Base-by-base conservation (phyloP, 2,113 vertebrate species). In the Piprites chloris region DNA sequence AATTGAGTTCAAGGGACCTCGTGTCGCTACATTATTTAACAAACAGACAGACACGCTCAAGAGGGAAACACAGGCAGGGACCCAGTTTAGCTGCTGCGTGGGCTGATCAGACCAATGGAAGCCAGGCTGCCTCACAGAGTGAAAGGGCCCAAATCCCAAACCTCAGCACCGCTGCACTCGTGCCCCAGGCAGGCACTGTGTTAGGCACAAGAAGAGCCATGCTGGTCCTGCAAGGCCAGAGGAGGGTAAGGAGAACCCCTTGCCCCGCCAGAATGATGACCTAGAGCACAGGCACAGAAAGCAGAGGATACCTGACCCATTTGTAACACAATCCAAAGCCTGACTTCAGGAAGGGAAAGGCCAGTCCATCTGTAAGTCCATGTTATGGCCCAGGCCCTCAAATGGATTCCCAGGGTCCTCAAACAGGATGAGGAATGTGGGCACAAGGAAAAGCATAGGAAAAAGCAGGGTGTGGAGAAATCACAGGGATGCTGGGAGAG, bases 21-120 rank as follows among this genome's bases (percentile, higher is more conserved):
- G 44, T 66, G 69, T 89, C 28, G 66, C 81, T 92, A 23, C 84
- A 91, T 91, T 95, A 96, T 97, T 96, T 95, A 96, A 91, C 84
- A 95, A 93, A 93, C 71, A 95, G 91, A 74, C 69, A 72, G 93
- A 81, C 4, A 6, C 35, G 15, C 62, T 78, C 58, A 3, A 27
- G 76, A 93, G 65, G 69, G 92, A 90, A 89, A 66, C 35, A 44
- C 73, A 85, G 68, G 69, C 85, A 74, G 56, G 56, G 73, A 78
- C 91, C 61, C 74, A 93, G 89, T 89, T 94, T 91, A 94, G 81
- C 81, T 75, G 90, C 85, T 75, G 77, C 2, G 7, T 91, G 84
- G 91, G 84, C 47, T 32, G 35, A 30, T 47, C 56, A 50, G 74
- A 27, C 12, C 21, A 4, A 37, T 4, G 32, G 33, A 27, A 26